Base-by-base conservation (phyloP, 2,888 invertebrate genomes). In the Hydrotaea diabolus region DNA sequence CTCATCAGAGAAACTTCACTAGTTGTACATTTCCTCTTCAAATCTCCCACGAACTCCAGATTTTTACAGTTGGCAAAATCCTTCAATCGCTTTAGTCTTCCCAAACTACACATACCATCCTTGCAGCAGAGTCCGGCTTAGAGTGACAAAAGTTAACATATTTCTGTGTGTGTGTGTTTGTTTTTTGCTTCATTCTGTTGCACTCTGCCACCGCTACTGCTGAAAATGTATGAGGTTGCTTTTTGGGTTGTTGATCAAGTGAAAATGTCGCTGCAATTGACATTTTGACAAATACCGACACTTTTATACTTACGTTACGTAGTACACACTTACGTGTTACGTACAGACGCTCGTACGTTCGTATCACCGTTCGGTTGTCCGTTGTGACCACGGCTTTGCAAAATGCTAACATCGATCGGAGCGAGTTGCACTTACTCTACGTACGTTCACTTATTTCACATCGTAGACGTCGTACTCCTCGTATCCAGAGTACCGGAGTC, bases 241-340 rank as follows among this genome's bases (percentile, higher is more conserved):
- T 62, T n/a, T 78, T 64, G 53, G 74, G 75, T 69, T 82, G 79
- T 82, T 91, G 91, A 91, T 91, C 90, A 90, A 91, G 90, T 89
- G 90, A 89, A 90, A 88, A 91, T 90, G 91, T 91, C 90, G 90
- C 88, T 81, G 84, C 88, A 88, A 89, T 89, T 91, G 90, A 91
- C 90, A 90, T 89, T 88, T 91, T 91, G 90, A 91, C 90, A 91
- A 91, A 91, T 91, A 90, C 89, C 90, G 90, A 91, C 90, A 87
- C 87, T 87, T 87, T 85, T 87, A 86, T 85, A 85, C 87, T 46
- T 82, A 84, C 78, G 69, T 75, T 31, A 77, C 73, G 26, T 31
- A 74, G 57, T 21, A 57, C 66, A 62, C 31, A 55, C 31, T n/a
- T 49, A 49, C 49, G 39, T 31, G 31, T 43, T n/a, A 43, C 5